Conservation (phyloP, 2,888 invertebrate species). For the Cancer borealis region DNA sequence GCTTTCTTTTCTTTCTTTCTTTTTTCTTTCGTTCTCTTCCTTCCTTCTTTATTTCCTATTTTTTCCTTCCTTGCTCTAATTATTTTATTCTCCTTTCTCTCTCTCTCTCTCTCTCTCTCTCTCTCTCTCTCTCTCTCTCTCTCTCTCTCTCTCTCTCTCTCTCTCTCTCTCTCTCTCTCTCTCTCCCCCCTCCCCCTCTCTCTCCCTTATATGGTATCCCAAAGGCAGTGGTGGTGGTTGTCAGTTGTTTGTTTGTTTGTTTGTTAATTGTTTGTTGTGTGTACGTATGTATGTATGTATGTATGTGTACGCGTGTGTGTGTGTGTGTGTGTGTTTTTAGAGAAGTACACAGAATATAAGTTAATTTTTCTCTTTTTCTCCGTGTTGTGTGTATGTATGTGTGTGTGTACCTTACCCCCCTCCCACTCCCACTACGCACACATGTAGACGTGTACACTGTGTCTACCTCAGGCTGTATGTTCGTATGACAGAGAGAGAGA, state of each 20-base stretch:
- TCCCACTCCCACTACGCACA: no score
- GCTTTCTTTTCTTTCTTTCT: not conserved
- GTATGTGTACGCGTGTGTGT: not conserved
- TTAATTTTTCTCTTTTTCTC: not conserved
- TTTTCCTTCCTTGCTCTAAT: not conserved
- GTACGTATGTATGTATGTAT: not conserved
- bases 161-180: not conserved
- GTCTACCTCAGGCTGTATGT: slow-evolving; percentile 12
- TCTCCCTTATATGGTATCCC: not conserved
- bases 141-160: not conserved
- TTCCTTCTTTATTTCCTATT: not conserved
- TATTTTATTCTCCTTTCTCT: no score
- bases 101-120: not conserved
- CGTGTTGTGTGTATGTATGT: not conserved
- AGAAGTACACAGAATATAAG: not conserved
- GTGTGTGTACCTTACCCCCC: not conserved
- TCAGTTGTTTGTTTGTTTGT: not conserved
- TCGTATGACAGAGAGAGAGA: not conserved
- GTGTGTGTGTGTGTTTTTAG: not conserved
- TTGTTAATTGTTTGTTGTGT: not conserved
- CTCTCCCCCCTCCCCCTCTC: not conserved
- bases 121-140: not conserved
- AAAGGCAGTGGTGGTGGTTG: not conserved
- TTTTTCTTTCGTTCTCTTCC: not conserved
- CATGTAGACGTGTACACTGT: not conserved